Evolutionary conservation across 2,797 vertebrate species (phyloP), one percentile per base, ranked within the genome.

Genomic region (Muscicapa striata): DNA sequence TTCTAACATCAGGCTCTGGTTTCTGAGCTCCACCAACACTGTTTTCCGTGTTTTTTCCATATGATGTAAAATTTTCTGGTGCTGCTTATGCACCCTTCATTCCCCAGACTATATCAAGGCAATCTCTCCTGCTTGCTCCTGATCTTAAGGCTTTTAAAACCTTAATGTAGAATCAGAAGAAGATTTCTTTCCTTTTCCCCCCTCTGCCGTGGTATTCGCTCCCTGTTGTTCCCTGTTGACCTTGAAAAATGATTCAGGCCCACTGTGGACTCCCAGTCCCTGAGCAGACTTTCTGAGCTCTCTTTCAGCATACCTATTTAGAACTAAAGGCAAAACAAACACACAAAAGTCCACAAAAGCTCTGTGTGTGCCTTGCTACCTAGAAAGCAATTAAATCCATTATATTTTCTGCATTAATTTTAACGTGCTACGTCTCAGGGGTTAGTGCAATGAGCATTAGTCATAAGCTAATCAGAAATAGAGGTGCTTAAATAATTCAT

Each of bases 361-460:
- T 84, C 90, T 58, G 22, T 92, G 72, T 94, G 70, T 90, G 87
- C 94, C 92, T 93, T 70, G 69, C 80, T 96, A 91, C 94, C 95
- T 94, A 87, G 92, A 94, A 97, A 97, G 94, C 93, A 94, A 93
- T 96, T 96, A 94, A 94, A 68, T 72, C 87, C 90, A 83, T 93
- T 96, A 48, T 85, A 75, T 81, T 96, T 96, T 89, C 81, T 91
- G 69, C 75, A 55, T 86, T 78, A 89, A 87, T 87, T 85, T 92
- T 66, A 95, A 86, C 2, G 2, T 69, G 38, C 74, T 69, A 34
- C 5, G 0, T 94, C 93, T 93, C 87, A 90, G 73, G 83, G 70
- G 84, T 78, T 70, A 74, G 75, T 54, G 83, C 88, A 83, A 92
- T 24, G 75, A 96, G 64, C 13, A 8, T 94, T 94, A 87, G 75